Evolutionary conservation across 2,113 vertebrate genomes (phyloP).

Genomic region (Vulpes ferrilata): DNA sequence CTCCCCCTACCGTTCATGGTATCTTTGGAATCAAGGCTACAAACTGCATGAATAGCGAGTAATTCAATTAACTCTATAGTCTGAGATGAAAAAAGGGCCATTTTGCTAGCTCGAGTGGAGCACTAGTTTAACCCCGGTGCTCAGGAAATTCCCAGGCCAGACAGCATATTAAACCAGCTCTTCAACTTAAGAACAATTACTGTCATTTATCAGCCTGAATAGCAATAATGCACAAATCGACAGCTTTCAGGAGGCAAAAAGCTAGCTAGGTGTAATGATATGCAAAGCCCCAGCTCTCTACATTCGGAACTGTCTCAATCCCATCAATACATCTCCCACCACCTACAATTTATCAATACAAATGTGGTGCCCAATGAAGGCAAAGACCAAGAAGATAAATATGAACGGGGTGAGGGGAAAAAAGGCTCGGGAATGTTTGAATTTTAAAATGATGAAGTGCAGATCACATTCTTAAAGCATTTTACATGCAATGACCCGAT

Average conservation of each 20-base stretch:
- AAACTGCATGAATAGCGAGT: conserved; percentile 88
- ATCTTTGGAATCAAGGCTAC: conserved; percentile 88
- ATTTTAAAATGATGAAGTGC: conserved; percentile 90
- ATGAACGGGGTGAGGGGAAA: conserved; percentile 85
- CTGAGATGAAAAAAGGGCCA: conserved; percentile 87
- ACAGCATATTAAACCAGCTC: conserved; percentile 91
- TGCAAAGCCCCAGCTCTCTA: conserved; percentile 90
- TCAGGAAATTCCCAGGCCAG: conserved; percentile 91
- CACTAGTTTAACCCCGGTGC: conserved; percentile 88
- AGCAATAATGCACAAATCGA: conserved; percentile 93
- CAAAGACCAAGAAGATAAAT: conserved; percentile 90
- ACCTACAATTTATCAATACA: conserved; percentile 92
- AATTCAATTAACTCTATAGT: conserved; percentile 91
- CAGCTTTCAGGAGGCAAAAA: conserved; percentile 92
- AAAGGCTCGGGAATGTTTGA: conserved; percentile 89
- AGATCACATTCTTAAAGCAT: conserved; percentile 85
- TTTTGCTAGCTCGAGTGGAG: conserved; percentile 88
- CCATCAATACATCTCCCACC: conserved; percentile 91
- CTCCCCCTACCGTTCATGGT: conserved; percentile 83
- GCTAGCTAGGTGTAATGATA: conserved; percentile 90
- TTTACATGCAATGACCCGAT: conserved; percentile 89
- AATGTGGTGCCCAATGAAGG: conserved; percentile 89
- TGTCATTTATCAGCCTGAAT: conserved; percentile 94
- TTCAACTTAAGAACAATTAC: conserved; percentile 94
- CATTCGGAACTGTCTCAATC: conserved; percentile 89